A percentile compares a stretch with the other conserved stretches of the same genome.
These are phyloP conservation scores for Cottus gobio DNA, from an alignment of 2,113 vertebrate species.

Conservation along the genomic window DNA sequence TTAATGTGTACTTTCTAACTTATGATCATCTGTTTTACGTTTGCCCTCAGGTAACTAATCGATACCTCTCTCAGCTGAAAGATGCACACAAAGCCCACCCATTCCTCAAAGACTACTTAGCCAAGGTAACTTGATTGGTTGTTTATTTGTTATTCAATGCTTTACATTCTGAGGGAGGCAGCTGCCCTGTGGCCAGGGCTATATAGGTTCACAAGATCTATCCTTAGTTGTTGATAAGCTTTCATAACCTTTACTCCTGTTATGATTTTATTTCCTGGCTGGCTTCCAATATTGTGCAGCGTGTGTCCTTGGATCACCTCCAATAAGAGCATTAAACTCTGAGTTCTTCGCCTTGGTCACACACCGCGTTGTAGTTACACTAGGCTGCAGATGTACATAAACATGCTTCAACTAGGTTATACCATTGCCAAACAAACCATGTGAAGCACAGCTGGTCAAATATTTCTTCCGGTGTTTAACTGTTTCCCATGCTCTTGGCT, in stretches of 20 bases:
- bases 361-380: conserved; percentile 28
- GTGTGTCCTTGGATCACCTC: conserved; percentile 44
- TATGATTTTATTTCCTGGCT: neutral
- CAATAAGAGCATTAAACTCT: conserved; percentile 38
- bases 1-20: neutral
- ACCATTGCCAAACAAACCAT: conserved; percentile 19
- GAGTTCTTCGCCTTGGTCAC: conserved; percentile 44
- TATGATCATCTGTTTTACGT: neutral
- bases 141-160: neutral
- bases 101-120: conserved; percentile 93
- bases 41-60: conserved; percentile 90
- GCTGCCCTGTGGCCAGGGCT: neutral
- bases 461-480: conserved; percentile 27
- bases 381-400: conserved; percentile 53
- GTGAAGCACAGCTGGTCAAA: conserved; percentile 28
- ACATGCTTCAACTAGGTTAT: conserved; percentile 41
- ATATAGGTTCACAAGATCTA: neutral
- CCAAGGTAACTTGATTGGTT: conserved; percentile 85
- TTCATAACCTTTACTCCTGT: conserved; percentile 12
- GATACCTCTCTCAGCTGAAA: conserved; percentile 96
- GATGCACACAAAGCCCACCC: conserved; percentile 92
- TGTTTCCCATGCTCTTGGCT: conserved; percentile 7
- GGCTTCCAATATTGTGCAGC: conserved; percentile 18
- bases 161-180: neutral
- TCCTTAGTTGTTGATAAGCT: neutral